A percentile compares a stretch with the other conserved stretches of the same genome.
Evolutionary conservation across 1,140 invertebrate genomes (phyloP).

Genomic region (Pseudomyrmex gracilis): DNA sequence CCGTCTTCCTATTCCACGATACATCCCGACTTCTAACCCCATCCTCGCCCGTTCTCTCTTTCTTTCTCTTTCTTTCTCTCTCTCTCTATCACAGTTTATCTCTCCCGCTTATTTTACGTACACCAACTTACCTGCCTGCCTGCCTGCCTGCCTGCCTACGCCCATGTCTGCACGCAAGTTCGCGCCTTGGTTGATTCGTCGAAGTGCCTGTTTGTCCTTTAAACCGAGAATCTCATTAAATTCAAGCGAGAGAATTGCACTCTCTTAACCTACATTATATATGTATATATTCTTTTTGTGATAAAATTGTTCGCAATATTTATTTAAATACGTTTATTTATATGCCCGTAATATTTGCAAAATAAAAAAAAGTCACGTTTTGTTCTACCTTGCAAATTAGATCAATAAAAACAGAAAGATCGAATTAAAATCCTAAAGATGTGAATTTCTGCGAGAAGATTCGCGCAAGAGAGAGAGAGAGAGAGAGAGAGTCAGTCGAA

Average conservation of each 20-base stretch:
- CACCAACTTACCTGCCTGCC: neutral
- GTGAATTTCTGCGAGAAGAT: neutral
- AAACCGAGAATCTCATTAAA: constrained; percentile 9
- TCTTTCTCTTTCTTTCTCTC: too few relatives aligned
- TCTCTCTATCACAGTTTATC: constrained; percentile 21
- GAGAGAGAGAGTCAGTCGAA: too few relatives aligned
- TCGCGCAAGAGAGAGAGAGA: too few relatives aligned
- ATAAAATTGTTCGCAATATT: neutral
- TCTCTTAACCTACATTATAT: too few relatives aligned
- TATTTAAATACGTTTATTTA: neutral
- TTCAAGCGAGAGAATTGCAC: neutral
- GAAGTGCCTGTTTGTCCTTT: neutral
- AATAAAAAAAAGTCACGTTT: too few relatives aligned
- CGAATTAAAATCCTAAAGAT: constrained; percentile 8
- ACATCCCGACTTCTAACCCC: constrained; percentile 47
- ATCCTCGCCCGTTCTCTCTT: neutral
- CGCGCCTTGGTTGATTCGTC: neutral
- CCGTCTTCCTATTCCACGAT: constrained; percentile 48
- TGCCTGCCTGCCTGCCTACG: neutral
- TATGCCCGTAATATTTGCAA: too few relatives aligned
- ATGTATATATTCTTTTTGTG: too few relatives aligned
- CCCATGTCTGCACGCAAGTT: neutral
- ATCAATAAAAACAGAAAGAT: neutral
- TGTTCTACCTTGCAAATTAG: too few relatives aligned
- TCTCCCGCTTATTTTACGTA: neutral